Percentiles rank a stretch among this genome's conserved stretches.
Conservation (phyloP, 2,888 invertebrate species). For the Fissipunctia ypsillon region DNA sequence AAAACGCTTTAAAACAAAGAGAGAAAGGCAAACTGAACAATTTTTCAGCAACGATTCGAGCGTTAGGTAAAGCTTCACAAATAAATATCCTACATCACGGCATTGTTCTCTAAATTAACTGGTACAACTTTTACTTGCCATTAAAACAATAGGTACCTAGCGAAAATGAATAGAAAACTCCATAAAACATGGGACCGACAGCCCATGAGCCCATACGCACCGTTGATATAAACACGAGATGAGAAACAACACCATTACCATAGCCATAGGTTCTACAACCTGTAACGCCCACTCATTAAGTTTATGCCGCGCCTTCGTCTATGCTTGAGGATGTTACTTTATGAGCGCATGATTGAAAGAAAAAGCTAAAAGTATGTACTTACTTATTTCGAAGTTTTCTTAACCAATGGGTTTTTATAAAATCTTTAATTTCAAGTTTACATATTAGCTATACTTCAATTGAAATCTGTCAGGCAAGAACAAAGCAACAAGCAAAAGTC, state of each 20-base stretch:
- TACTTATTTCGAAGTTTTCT: background rate
- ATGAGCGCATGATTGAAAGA: background rate
- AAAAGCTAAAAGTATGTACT: background rate
- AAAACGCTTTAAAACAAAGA: constrained; percentile 37
- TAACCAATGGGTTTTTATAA: background rate
- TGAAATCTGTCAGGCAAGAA: background rate
- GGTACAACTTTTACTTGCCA: constrained; percentile 64
- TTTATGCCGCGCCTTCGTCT: background rate
- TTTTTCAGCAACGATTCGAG: constrained; percentile 41
- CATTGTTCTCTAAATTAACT: constrained; percentile 63
- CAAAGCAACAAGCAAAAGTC: background rate
- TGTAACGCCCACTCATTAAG: constrained; percentile 36
- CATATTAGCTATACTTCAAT: background rate
- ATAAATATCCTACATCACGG: constrained; percentile 41
- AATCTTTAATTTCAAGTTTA: background rate
- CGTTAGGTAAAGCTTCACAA: constrained; percentile 43
- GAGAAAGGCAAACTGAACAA: constrained; percentile 38
- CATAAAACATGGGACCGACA: constrained; percentile 32
- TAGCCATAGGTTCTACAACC: constrained; percentile 29
- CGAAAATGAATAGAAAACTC: constrained; percentile 59
- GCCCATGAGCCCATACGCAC: background rate
- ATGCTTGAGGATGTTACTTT: background rate
- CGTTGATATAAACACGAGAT: constrained; percentile 44
- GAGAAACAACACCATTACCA: constrained; percentile 23
- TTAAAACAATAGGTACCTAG: constrained; percentile 63